Evolutionary conservation across 2,113 vertebrate species (phyloP).

Genomic region (Lophius piscatorius): DNA sequence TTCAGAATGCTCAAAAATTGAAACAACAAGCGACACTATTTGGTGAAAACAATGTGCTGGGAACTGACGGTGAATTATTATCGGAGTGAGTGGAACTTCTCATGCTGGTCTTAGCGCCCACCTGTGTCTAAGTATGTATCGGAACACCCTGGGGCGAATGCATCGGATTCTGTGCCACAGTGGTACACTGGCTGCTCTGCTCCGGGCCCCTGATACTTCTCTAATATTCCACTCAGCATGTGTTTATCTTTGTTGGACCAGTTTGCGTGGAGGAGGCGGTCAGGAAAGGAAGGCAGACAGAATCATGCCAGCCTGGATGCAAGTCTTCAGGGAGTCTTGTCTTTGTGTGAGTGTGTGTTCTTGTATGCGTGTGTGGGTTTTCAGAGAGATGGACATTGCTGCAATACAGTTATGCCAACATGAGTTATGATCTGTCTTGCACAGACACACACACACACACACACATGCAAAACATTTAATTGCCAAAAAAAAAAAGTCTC

Average conservation of each 20-base stretch:
- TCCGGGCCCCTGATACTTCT: slow-evolving; percentile 69
- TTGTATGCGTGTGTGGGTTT: slow-evolving; percentile 21
- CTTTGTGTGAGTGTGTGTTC: slow-evolving; percentile 53
- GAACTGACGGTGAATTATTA: slow-evolving; percentile 66
- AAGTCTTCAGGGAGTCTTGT: slow-evolving; percentile 71
- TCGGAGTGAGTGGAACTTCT: slow-evolving; percentile 54
- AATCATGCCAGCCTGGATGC: slow-evolving; percentile 70
- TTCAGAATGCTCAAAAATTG: slow-evolving; percentile 17
- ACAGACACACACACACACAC: slow-evolving; percentile 38
- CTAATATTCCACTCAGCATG: slow-evolving; percentile 80
- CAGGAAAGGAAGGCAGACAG: slow-evolving; percentile 61
- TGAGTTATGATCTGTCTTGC: slow-evolving; percentile 65
- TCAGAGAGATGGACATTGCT: slow-evolving; percentile 60
- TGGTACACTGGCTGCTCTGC: slow-evolving; percentile 60
- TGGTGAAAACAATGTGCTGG: slow-evolving; percentile 52
- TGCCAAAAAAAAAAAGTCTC: slow-evolving; percentile 61
- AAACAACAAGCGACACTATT: slow-evolving; percentile 39
- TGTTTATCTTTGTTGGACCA: slow-evolving; percentile 82
- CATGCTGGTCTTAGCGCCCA: slow-evolving; percentile 66
- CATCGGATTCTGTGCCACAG: slow-evolving; percentile 70
- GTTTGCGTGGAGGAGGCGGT: slow-evolving; percentile 71
- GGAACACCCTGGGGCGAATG: slow-evolving; percentile 60
- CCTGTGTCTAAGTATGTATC: slow-evolving; percentile 73
- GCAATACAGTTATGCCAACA: slow-evolving; percentile 64
- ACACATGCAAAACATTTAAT: slow-evolving; percentile 55